Percentiles rank a stretch among this genome's conserved stretches.
These are phyloP conservation scores for Cacatua alba DNA, from an alignment of 2,113 vertebrate species.

Conservation along the genomic window DNA sequence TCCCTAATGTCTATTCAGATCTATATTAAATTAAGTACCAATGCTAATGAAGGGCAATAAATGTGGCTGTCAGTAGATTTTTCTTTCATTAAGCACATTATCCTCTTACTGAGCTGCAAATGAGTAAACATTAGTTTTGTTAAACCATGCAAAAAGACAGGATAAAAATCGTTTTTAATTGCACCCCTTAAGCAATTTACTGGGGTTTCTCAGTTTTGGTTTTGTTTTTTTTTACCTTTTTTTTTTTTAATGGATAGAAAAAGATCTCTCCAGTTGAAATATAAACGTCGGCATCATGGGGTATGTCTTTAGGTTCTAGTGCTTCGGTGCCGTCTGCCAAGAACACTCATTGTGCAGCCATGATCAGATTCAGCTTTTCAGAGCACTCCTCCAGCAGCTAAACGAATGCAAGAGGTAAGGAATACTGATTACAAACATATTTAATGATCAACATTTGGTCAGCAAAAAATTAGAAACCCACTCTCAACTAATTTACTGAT, in stretches of 20 bases:
- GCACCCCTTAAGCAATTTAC: slow-evolving; percentile 65
- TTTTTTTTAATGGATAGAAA: slow-evolving; percentile 68
- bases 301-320: slow-evolving; percentile 64
- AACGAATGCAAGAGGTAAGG: slow-evolving; percentile 51
- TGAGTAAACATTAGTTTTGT: slow-evolving; percentile 86
- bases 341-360: slow-evolving; percentile 67
- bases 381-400: slow-evolving; percentile 71
- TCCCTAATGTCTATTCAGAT: slow-evolving; percentile 88
- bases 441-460: too few species aligned
- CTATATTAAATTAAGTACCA: slow-evolving; percentile 89
- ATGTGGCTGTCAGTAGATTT: slow-evolving; percentile 86
- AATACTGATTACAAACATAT: neutral
- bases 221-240: slow-evolving; percentile 65
- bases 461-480: neutral
- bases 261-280: slow-evolving; percentile 71
- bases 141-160: slow-evolving; percentile 82
- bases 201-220: neutral
- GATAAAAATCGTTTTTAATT: slow-evolving; percentile 78
- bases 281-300: slow-evolving; percentile 65
- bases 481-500: neutral
- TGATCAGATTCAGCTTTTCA: slow-evolving; percentile 68
- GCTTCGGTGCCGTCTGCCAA: slow-evolving; percentile 73
- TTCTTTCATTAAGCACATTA: slow-evolving; percentile 91
- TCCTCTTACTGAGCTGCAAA: slow-evolving; percentile 86
- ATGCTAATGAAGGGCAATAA: slow-evolving; percentile 89